Conservation (phyloP, 1,140 invertebrate species). For the Sesamia nonagrioides region DNA sequence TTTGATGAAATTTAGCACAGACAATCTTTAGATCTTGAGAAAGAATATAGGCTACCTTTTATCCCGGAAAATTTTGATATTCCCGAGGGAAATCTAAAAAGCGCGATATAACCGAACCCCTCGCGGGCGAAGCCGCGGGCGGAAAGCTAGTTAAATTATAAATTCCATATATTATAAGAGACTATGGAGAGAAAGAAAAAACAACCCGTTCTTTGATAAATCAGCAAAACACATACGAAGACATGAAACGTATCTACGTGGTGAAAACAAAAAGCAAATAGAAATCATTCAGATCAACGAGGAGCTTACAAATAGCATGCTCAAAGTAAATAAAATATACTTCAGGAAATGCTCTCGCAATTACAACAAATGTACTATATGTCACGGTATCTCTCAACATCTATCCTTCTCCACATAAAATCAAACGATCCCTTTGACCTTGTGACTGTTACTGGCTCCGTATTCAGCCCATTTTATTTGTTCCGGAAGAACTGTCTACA, state of each 20-base stretch:
- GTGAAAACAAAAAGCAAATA: neutral
- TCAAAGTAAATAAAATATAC: constrained; percentile 12
- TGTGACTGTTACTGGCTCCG: constrained; percentile 17
- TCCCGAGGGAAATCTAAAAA: no score
- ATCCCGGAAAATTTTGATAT: no score
- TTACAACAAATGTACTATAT: constrained; percentile 28
- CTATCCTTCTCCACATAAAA: constrained; percentile 52
- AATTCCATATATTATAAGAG: neutral
- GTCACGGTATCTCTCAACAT: constrained; percentile 28
- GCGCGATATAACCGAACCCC: no score
- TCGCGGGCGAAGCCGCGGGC: no score
- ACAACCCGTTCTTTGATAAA: no score
- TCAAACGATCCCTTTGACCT: constrained; percentile 45
- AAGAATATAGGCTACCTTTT: no score
- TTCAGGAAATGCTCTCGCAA: constrained; percentile 15
- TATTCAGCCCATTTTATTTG: constrained; percentile 44
- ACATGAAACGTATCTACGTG: no score
- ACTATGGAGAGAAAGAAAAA: no score
- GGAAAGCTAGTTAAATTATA: no score
- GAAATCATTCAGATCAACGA: neutral
- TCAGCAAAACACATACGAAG: no score
- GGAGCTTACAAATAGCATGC: neutral
- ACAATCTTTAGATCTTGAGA: no score
- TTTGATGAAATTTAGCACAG: no score
- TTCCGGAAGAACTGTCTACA: constrained; percentile 44